A percentile compares a stretch with the other conserved stretches of the same genome.
phyloP scores from a whole-genome alignment of 2,113 vertebrate species.

The Martes martes region DNA sequence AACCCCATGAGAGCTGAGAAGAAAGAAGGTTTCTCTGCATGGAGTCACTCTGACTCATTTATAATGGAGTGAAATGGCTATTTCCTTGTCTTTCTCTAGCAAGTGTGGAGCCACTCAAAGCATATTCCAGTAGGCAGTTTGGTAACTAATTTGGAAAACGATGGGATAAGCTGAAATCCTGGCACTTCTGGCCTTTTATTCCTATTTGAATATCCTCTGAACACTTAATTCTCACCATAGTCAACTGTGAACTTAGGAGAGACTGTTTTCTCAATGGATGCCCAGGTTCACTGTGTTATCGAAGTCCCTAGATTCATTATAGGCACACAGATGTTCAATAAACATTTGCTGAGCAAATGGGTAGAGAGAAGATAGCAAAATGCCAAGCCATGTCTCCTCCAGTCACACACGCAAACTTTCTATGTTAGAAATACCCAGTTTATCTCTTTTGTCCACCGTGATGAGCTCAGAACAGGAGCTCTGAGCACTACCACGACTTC shows the following conservation, averaged over 20 bases:
- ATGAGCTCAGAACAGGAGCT: not conserved
- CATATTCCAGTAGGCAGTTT: not conserved
- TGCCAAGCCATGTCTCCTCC: not conserved
- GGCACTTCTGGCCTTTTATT: not conserved
- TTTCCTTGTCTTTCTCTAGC: not conserved
- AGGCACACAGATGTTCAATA: not conserved
- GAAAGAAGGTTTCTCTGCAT: not conserved
- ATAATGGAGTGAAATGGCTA: not conserved
- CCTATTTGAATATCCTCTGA: not conserved
- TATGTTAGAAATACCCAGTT: not conserved
- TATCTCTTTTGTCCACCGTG: not conserved
- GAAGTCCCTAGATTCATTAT: not conserved
- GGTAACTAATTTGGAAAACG: not conserved
- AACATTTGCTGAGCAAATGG: not conserved
- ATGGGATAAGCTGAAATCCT: not conserved
- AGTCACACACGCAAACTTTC: not conserved
- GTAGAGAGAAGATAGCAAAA: not conserved
- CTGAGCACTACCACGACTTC: not conserved
- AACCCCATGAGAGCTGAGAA: not conserved
- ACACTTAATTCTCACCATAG: not conserved
- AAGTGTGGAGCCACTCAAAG: not conserved
- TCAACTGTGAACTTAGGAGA: not conserved
- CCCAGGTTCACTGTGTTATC: too few relatives aligned
- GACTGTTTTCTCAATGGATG: not conserved
- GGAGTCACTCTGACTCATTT: not conserved